A percentile compares a stretch with the other conserved stretches of the same genome.
Evolutionary conservation across 2,113 vertebrate genomes (phyloP).

Genomic region (Lathamus discolor): DNA sequence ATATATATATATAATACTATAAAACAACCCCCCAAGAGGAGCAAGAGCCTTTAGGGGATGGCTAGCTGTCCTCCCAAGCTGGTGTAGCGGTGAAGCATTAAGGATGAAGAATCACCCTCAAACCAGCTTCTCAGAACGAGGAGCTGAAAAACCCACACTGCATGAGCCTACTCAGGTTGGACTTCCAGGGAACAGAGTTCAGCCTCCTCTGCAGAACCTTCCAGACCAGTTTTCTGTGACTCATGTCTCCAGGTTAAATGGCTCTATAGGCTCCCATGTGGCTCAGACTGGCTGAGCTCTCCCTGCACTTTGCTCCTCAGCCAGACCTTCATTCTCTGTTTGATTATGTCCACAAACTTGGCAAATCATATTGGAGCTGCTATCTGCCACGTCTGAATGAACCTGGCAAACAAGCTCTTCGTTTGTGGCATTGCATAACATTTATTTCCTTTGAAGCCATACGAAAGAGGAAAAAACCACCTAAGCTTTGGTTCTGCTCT

Average conservation of each 20-base stretch:
- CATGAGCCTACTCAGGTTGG: neutral
- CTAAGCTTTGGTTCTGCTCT: neutral
- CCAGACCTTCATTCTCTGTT: neutral
- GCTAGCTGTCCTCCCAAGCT: neutral
- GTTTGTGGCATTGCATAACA: neutral
- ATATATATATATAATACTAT: rapidly evolving
- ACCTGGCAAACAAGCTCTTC: neutral
- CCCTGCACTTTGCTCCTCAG: neutral
- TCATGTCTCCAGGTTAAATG: rapidly evolving
- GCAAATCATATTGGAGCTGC: neutral
- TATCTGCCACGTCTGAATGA: neutral
- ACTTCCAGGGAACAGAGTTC: neutral
- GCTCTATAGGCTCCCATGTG: neutral
- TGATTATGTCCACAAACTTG: constrained; percentile 8
- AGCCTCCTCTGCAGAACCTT: neutral
- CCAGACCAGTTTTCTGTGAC: neutral
- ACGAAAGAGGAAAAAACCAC: neutral
- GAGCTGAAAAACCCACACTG: neutral
- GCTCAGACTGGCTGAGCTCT: neutral
- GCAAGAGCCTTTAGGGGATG: neutral
- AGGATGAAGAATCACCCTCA: neutral
- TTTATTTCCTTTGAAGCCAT: neutral
- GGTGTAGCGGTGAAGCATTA: neutral
- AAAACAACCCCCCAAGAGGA: neutral
- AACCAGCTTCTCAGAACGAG: neutral